phyloP scores from a whole-genome alignment of 2,113 vertebrate genomes.

The Spilogale gracilis region DNA sequence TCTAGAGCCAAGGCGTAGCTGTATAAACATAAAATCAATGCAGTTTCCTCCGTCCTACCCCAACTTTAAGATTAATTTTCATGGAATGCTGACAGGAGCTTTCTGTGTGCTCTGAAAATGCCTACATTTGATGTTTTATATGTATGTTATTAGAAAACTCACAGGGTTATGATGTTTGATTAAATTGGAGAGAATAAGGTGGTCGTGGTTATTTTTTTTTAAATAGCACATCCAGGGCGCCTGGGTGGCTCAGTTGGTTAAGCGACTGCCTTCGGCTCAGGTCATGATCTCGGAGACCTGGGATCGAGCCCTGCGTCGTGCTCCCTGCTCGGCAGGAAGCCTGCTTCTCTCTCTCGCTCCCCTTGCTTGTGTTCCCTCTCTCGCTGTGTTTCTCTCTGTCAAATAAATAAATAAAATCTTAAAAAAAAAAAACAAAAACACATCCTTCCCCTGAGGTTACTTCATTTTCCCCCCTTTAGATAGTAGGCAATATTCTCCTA shows the following conservation, averaged over 20 bases:
- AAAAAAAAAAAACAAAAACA: neutral
- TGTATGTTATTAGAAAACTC: constrained; percentile 58
- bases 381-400: no score
- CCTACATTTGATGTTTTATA: constrained; percentile 55
- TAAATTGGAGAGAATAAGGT: constrained; percentile 57
- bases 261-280: no score
- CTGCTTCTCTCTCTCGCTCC: no score
- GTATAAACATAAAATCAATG: neutral
- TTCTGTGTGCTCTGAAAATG: constrained; percentile 54
- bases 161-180: constrained; percentile 26
- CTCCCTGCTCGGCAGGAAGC: no score
- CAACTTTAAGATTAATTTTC: constrained; percentile 2
- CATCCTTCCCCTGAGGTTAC: constrained; percentile 34
- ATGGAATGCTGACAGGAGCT: constrained; percentile 1
- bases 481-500: neutral
- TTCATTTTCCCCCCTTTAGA: neutral
- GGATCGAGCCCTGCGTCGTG: no score
- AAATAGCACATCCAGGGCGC: neutral
- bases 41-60: neutral
- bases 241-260: no score
- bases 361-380: no score
- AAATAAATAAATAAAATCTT: no score
- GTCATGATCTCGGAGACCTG: no score
- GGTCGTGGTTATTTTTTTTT: constrained; percentile 52
- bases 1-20: neutral